phyloP scores from a whole-genome alignment of 2,797 vertebrate genomes.

The Cirrhinus mrigala region DNA sequence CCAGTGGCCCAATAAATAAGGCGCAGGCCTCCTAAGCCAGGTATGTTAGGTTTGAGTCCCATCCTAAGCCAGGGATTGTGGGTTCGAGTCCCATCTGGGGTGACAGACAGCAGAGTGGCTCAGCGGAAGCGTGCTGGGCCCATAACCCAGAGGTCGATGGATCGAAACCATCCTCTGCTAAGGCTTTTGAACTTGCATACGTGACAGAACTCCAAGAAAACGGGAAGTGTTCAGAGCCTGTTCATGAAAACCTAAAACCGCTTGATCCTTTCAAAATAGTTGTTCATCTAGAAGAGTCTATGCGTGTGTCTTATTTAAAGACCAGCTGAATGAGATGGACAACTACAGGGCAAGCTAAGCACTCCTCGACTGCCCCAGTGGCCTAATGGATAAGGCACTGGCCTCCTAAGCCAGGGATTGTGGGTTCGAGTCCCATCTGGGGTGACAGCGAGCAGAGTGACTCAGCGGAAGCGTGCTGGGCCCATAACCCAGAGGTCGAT shows the following conservation, averaged over 20 bases:
- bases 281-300: too few relatives aligned
- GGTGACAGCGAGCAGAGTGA: constrained; percentile 78
- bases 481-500: constrained; percentile 85
- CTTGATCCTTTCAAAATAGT: too few relatives aligned
- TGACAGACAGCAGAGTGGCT: constrained; percentile 76
- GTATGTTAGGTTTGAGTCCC: too few relatives aligned
- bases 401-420: constrained; percentile 66
- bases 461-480: constrained; percentile 84
- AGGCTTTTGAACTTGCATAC: constrained; percentile 20
- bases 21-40: too few relatives aligned
- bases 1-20: too few relatives aligned
- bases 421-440: constrained; percentile 60
- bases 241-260: too few relatives aligned
- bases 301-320: too few relatives aligned
- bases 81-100: constrained; percentile 58
- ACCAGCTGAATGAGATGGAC: too few relatives aligned
- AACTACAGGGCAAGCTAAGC: too few relatives aligned
- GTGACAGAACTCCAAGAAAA: too few relatives aligned
- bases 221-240: too few relatives aligned
- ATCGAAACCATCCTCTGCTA: constrained; percentile 74
- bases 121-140: constrained; percentile 84
- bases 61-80: constrained; percentile 63
- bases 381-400: constrained; percentile 67
- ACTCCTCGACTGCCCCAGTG: constrained; percentile 58
- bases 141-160: constrained; percentile 84